These are phyloP conservation scores for Podargus strigoides DNA, from an alignment of 2,797 vertebrate species.

Conservation along the genomic window DNA sequence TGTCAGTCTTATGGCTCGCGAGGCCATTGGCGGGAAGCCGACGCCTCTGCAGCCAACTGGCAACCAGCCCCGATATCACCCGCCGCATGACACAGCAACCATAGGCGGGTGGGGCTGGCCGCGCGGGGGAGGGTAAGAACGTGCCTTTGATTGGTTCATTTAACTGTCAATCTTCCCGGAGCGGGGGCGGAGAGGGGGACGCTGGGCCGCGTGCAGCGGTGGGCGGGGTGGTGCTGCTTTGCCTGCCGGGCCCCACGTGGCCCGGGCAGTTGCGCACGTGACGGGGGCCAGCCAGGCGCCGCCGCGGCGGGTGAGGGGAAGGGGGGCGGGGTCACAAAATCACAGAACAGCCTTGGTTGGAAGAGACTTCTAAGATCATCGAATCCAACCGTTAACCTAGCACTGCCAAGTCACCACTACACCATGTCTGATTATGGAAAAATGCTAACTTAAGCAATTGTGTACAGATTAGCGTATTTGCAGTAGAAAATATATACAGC, in stretches of 20 bases:
- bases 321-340: too few species aligned
- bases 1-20: neutral
- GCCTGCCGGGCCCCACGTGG: neutral
- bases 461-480: too few species aligned
- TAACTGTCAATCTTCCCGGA: accelerated
- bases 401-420: too few species aligned
- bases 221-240: neutral
- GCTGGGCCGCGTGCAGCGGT: too few species aligned
- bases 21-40: neutral
- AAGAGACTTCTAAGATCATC: too few species aligned
- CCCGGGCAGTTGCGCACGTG: neutral
- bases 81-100: conserved; percentile 21
- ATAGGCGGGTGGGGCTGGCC: neutral
- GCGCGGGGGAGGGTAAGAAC: too few species aligned
- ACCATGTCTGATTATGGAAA: too few species aligned
- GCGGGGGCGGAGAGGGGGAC: neutral
- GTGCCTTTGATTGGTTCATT: neutral
- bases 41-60: neutral
- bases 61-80: neutral
- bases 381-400: too few species aligned
- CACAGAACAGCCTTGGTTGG: too few species aligned
- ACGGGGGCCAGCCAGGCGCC: neutral
- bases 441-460: too few species aligned
- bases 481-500: too few species aligned
- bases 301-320: too few species aligned